Base-by-base conservation (phyloP, 2,113 vertebrate species). In the Suricata suricatta region DNA sequence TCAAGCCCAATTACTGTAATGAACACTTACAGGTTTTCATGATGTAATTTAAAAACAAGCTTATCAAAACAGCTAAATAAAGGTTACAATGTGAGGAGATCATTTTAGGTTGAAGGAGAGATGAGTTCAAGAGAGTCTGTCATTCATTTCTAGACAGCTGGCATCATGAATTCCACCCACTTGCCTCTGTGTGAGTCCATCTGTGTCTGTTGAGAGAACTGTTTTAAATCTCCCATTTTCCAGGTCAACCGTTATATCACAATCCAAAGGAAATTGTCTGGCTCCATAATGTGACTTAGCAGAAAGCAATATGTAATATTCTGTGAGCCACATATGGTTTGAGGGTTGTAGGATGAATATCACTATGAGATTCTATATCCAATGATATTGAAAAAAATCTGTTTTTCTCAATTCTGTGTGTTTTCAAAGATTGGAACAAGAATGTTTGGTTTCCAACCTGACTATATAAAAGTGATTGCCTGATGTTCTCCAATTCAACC, bases 211-310 rank as follows among this genome's bases (percentile, higher is more conserved):
- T 92, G 88, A 44, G 74, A 90, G 89, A 69, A 33, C 84, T 92
- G 6, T 82, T 98, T 97, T 95, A 97, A 97, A 96, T 96, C 27
- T 96, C 25, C 31, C 11, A 2, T 97, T 97, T 98, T 87, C 16
- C 7, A 84, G 88, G 63, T 17, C 90, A 89, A 47, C 25, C 88
- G 71, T 52, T 97, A 80, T 83, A 86, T 97, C 84, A 88, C 7
- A 95, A 64, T 52, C 10, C n/a, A 95, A 54, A 96, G 69, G 71
- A 93, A 97, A 52, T 72, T 94, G 4, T 69, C 87, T 88, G 90
- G 68, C 27, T 74, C 15, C 15, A 2, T 63, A 80, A 88, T 96
- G 50, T 96, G 50, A 50, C 47, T 96, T 95, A 54, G 47, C 52
- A 84, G 74, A 71, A 92, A 90, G 72, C 50, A 79, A 68, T n/a